phyloP scores from a whole-genome alignment of 2,888 invertebrate species.

The Leptothorax acervorum region DNA sequence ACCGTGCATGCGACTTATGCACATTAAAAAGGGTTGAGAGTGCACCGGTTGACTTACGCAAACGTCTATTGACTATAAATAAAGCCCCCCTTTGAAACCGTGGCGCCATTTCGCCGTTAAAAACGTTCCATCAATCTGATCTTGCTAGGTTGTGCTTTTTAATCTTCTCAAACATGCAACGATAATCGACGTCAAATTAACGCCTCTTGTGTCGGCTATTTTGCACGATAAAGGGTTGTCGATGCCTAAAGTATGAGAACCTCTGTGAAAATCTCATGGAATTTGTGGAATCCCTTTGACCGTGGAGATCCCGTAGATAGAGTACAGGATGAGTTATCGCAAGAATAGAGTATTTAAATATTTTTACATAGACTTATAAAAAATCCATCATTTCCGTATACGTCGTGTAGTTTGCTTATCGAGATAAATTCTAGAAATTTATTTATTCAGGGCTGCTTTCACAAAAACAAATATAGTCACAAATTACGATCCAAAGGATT shows the following conservation, averaged over 20 bases:
- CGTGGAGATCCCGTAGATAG: neutral
- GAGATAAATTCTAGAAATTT: too few species aligned
- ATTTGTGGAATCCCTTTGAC: neutral
- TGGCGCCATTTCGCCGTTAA: neutral
- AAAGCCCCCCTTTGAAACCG: conserved; percentile 9
- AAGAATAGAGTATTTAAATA: neutral
- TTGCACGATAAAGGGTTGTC: neutral
- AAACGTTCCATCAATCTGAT: neutral
- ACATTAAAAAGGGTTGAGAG: conserved; percentile 60
- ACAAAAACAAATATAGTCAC: too few species aligned
- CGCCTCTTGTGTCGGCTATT: neutral
- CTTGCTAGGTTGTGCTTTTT: neutral
- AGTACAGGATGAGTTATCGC: neutral
- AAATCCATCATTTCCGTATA: neutral
- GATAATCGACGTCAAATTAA: neutral
- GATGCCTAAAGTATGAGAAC: neutral
- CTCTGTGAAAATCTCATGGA: neutral
- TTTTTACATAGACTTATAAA: neutral
- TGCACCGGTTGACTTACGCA: conserved; percentile 67
- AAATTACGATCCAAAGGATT: neutral
- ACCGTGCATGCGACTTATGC: neutral
- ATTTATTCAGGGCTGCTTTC: too few species aligned
- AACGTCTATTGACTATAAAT: conserved; percentile 67
- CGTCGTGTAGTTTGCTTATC: too few species aligned
- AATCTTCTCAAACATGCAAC: neutral